Evolutionary conservation across 2,888 invertebrate species (phyloP), one percentile per base, ranked within the genome.

Genomic region (Biston stratarius): DNA sequence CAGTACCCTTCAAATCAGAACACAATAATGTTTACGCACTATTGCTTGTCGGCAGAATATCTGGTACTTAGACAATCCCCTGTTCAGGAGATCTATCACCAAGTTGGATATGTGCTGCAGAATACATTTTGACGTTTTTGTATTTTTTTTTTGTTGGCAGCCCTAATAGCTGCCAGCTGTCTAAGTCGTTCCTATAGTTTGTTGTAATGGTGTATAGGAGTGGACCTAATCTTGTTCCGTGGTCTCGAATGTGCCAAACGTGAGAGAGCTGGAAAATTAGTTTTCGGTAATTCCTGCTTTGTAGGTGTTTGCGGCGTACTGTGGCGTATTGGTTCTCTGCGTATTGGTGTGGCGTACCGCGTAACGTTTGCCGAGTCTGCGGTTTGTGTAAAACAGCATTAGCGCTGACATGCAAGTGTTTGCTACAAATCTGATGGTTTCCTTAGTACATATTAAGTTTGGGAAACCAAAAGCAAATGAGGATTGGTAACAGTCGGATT

Each of bases 171-270:
- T 24, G 24, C 24, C 68, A 73, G 70, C 74, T 71, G 79, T 73
- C 75, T 71, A 76, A 77, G 75, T 73, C 74, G 71, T 77, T 75
- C 67, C 74, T 82, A 71, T 70, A 86, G 81, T 83, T 83, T 84
- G 84, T 83, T 83, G 85, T 83, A 83, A 81, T 81, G 80, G 79
- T 74, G 82, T 79, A 79, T 78, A 81, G 79, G 73, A 78, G 76
- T 80, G 79, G 83, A 83, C 84, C 84, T 86, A 86, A 85, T 87
- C 84, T 84, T 78, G 83, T 83, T 84, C 78, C 75, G 85, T 78
- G 86, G 87, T 85, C 83, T 81, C 74, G 77, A 80, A 83, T 83
- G 81, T 79, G 82, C 80, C 76, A 78, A 82, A 82, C 77, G 78
- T 78, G 80, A 79, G 78, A 69, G 77, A 82, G 78, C 81, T 81